phyloP scores from a whole-genome alignment of 2,797 vertebrate species.

The Podarcis lilfordi region DNA sequence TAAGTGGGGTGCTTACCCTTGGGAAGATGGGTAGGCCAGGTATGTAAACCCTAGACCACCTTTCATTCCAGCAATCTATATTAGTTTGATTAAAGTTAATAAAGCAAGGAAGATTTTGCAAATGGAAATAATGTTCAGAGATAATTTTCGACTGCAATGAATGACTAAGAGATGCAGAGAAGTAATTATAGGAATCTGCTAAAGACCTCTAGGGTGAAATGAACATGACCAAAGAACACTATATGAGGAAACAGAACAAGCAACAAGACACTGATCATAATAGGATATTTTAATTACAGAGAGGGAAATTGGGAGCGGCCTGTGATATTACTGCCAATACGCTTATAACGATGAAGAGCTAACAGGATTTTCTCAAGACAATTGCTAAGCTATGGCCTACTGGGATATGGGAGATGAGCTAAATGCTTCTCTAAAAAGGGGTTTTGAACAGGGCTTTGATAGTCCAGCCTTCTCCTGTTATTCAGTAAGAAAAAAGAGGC shows the following conservation, averaged over 20 bases:
- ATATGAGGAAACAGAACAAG: conserved; percentile 39
- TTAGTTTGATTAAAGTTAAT: conserved; percentile 69
- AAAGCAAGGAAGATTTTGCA: conserved; percentile 66
- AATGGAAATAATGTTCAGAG: conserved; percentile 61
- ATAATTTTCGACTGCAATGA: conserved; percentile 60
- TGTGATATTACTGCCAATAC: conserved; percentile 28
- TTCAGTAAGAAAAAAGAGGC: neutral
- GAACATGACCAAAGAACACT: conserved; percentile 51
- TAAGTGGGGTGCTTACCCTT: conserved; percentile 51
- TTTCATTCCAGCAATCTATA: conserved; percentile 52
- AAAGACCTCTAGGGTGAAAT: conserved; percentile 64
- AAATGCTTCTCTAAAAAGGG: neutral
- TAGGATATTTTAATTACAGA: conserved; percentile 58
- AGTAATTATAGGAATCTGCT: conserved; percentile 65
- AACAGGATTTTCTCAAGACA: conserved; percentile 23
- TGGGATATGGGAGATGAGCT: neutral
- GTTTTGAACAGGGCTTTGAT: neutral
- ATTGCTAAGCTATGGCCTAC: conserved; percentile 35
- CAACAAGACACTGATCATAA: conserved; percentile 50
- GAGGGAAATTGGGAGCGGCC: conserved; percentile 52
- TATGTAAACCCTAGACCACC: conserved; percentile 55
- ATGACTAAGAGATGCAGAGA: conserved; percentile 53
- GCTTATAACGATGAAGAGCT: conserved; percentile 33
- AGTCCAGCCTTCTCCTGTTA: conserved; percentile 8
- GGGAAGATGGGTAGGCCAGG: conserved; percentile 45